Percentiles rank a stretch among this genome's conserved stretches.
phyloP scores from a whole-genome alignment of 2,113 vertebrate genomes.

The Gallinago undulata region DNA sequence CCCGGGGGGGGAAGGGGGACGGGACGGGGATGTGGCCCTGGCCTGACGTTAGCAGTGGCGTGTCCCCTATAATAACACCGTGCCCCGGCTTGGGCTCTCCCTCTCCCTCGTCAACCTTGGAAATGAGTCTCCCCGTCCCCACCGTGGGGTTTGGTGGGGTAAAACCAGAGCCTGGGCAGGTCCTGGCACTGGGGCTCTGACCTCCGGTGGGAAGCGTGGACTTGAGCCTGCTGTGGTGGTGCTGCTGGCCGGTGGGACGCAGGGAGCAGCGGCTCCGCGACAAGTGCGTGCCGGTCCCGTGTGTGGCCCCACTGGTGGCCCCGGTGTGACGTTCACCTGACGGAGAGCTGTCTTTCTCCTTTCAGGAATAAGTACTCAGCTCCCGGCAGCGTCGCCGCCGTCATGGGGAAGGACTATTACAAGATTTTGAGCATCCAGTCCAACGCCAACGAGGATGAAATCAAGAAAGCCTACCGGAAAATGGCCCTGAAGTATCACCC shows the following conservation, averaged over 20 bases:
- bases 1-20: too few species aligned
- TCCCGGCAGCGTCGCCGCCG: slow-evolving; percentile 70
- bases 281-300: not conserved
- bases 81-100: not conserved
- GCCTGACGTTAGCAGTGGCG: slow-evolving; percentile 2
- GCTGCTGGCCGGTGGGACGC: not conserved
- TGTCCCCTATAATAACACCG: not conserved
- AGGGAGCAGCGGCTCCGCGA: not conserved
- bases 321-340: not conserved
- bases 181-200: not conserved
- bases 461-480: slow-evolving; percentile 97
- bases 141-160: not conserved
- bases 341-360: slow-evolving; percentile 46
- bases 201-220: not conserved
- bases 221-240: not conserved
- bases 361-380: slow-evolving; percentile 79
- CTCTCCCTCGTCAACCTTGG: not conserved
- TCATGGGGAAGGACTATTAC: slow-evolving; percentile 99
- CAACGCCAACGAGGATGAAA: slow-evolving; percentile 93
- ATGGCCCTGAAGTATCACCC: slow-evolving; percentile 98
- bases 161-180: not conserved
- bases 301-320: not conserved
- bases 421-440: slow-evolving; percentile 92
- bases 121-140: not conserved
- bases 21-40: not conserved